These are phyloP conservation scores for Agrilus cyanescens DNA, from an alignment of 2,888 invertebrate species.

Conservation along the genomic window DNA sequence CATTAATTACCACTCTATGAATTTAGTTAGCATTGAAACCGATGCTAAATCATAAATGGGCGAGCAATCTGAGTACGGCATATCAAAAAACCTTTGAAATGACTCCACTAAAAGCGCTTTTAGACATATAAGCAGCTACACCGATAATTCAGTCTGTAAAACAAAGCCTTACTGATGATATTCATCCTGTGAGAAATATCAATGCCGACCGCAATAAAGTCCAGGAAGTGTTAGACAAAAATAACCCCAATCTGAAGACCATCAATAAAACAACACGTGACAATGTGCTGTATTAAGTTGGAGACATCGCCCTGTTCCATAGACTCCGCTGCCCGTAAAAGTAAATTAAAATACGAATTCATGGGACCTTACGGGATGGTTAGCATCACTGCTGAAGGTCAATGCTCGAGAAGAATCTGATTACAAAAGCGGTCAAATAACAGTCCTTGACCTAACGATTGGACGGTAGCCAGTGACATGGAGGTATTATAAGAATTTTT, in stretches of 20 bases:
- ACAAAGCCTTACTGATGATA: constrained; percentile 9
- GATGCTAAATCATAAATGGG: constrained; percentile 2
- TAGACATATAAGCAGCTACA: constrained; percentile 12
- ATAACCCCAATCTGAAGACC: not conserved
- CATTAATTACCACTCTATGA: constrained; percentile 10
- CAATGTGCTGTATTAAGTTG: constrained; percentile 7
- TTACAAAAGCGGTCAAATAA: constrained; percentile 12
- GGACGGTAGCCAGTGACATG: constrained; percentile 7
- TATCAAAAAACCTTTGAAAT: constrained; percentile 15
- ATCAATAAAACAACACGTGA: constrained; percentile 11
- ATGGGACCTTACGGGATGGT: constrained; percentile 16
- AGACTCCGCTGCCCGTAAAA: constrained; percentile 15
- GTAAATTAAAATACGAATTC: constrained; percentile 15
- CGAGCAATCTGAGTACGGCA: constrained; percentile 8
- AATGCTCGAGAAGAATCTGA: constrained; percentile 7
- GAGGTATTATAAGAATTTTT: too few relatives aligned
- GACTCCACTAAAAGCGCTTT: constrained; percentile 14
- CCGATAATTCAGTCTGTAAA: constrained; percentile 16
- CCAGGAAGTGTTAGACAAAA: too few relatives aligned
- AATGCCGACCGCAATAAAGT: constrained; percentile 9
- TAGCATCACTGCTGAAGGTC: constrained; percentile 1
- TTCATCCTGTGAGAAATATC: constrained; percentile 11
- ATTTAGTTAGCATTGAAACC: constrained; percentile 5
- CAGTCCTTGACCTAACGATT: constrained; percentile 11
- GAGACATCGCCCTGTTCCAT: constrained; percentile 17